A percentile compares a stretch with the other conserved stretches of the same genome.
These are phyloP conservation scores for Zygaena filipendulae DNA, from an alignment of 2,888 invertebrate genomes.

Conservation along the genomic window DNA sequence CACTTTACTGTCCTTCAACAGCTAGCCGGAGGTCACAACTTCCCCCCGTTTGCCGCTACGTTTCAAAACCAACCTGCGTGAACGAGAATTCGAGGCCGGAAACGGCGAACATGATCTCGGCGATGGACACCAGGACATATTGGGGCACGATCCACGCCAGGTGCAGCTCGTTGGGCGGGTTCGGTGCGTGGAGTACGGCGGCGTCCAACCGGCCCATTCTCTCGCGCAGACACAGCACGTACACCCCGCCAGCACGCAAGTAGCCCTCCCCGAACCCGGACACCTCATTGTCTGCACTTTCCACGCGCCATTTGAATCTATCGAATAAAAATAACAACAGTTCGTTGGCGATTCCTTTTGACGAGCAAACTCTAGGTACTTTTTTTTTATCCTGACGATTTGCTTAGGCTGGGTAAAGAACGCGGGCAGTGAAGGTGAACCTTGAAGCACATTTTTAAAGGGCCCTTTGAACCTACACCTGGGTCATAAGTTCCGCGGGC, in stretches of 20 bases:
- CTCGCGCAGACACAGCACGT: conserved; percentile 65
- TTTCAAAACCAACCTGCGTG: conserved; percentile 74
- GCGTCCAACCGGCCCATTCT: conserved; percentile 61
- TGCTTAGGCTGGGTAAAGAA: too few species aligned
- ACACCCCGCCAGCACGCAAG: conserved; percentile 60
- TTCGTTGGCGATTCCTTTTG: too few species aligned
- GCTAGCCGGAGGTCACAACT: too few species aligned
- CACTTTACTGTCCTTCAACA: too few species aligned
- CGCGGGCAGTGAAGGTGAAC: too few species aligned
- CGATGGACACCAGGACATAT: conserved; percentile 81
- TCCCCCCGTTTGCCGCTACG: too few species aligned
- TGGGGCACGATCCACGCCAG: conserved; percentile 83
- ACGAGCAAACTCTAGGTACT: too few species aligned
- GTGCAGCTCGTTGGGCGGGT: conserved; percentile 73
- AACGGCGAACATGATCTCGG: conserved; percentile 86
- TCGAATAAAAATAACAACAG: too few species aligned
- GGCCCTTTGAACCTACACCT: too few species aligned
- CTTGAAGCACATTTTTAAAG: too few species aligned
- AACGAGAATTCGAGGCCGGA: conserved; percentile 88
- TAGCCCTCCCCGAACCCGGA: conserved; percentile 40
- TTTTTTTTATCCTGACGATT: conserved; percentile 1
- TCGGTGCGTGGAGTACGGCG: conserved; percentile 68
- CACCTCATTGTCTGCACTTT: conserved; percentile 34
- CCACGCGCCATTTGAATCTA: conserved; percentile 47
- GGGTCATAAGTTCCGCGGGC: too few species aligned